phyloP scores from a whole-genome alignment of 2,797 vertebrate genomes.

The Alosa sapidissima region DNA sequence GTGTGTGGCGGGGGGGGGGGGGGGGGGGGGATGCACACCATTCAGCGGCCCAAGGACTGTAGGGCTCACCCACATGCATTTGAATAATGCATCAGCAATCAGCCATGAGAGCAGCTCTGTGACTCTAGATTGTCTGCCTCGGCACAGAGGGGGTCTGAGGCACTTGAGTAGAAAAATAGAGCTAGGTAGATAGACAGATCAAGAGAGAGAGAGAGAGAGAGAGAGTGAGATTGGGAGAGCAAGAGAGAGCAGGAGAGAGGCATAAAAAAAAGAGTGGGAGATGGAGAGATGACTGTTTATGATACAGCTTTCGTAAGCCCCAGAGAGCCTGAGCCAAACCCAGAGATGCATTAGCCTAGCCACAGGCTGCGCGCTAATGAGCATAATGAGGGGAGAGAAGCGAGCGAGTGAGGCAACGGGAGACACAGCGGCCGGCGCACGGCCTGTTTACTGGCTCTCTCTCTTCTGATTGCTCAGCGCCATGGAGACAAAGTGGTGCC shows the following conservation, averaged over 20 bases:
- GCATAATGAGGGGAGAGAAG: constrained; percentile 3
- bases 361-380: not conserved
- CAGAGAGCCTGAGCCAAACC: not conserved
- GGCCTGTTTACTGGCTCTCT: constrained; percentile 69
- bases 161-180: not conserved
- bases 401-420: constrained; percentile 16
- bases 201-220: constrained; percentile 42
- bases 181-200: not conserved
- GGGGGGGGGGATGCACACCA: not conserved
- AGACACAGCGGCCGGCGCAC: not conserved
- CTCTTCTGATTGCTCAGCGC: constrained; percentile 67
- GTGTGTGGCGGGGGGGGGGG: not conserved
- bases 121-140: not conserved
- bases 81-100: constrained; percentile 20
- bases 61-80: not conserved
- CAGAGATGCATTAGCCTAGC: constrained; percentile 1
- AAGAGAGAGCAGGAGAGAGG: not conserved
- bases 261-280: constrained; percentile 21
- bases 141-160: not conserved
- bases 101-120: not conserved
- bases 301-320: not conserved
- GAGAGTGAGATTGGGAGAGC: constrained; percentile 66
- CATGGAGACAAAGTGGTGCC: constrained; percentile 75
- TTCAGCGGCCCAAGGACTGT: not conserved
- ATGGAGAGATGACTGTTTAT: not conserved